A percentile compares a stretch with the other conserved stretches of the same genome.
These are phyloP conservation scores for Amblyjoppa proteus DNA, from an alignment of 2,888 invertebrate species.

Conservation along the genomic window DNA sequence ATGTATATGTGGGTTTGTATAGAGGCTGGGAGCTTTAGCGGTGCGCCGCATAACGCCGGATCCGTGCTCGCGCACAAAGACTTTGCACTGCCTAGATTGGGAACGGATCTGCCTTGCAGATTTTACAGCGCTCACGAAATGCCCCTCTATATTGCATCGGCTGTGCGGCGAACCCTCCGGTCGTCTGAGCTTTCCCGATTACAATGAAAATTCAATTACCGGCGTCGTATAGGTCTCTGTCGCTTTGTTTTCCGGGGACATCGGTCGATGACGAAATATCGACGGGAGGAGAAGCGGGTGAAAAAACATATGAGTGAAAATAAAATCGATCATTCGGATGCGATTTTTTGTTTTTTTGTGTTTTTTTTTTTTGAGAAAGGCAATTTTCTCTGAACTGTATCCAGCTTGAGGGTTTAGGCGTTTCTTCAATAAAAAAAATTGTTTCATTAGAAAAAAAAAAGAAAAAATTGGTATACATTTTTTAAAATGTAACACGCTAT, in stretches of 20 bases:
- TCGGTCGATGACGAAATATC: background rate
- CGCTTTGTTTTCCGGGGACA: background rate
- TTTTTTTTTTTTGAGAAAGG: no score
- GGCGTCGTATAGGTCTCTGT: background rate
- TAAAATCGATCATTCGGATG: no score
- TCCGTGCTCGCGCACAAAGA: slow-evolving; percentile 36
- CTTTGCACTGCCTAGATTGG: slow-evolving; percentile 32
- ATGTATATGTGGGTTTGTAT: background rate
- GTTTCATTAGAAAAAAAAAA: no score
- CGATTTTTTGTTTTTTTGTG: no score
- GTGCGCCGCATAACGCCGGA: background rate
- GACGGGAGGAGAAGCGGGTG: background rate
- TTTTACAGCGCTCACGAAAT: slow-evolving; percentile 22
- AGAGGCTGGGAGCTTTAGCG: background rate
- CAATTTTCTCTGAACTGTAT: no score
- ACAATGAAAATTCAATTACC: slow-evolving; percentile 7
- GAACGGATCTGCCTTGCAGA: slow-evolving; percentile 57
- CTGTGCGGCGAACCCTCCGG: background rate
- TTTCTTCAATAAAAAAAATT: no score
- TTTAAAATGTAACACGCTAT: no score
- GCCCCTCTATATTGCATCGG: slow-evolving; percentile 26
- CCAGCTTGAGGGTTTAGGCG: no score
- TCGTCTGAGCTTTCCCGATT: slow-evolving; percentile 1
- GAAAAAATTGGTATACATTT: no score
- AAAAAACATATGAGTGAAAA: no score